Conservation (phyloP, 2,797 vertebrate genomes). For the Echeneis naucrates region DNA sequence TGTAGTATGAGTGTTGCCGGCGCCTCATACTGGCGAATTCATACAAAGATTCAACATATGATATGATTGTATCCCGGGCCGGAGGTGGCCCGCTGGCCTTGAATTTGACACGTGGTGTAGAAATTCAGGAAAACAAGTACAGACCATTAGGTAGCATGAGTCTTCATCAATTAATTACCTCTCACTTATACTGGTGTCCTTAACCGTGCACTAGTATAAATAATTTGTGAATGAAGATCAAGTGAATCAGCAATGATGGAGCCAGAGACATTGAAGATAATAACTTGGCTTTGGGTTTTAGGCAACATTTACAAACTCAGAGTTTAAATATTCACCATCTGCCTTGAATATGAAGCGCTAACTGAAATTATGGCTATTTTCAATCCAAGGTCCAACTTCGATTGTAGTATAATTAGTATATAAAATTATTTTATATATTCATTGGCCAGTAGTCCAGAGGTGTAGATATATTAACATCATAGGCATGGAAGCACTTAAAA, state of each 20-base stretch:
- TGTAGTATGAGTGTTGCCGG: no score
- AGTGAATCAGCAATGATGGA: no score
- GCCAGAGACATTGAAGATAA: not conserved
- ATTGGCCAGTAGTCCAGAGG: not conserved
- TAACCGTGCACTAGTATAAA: conserved; percentile 9
- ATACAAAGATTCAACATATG: no score
- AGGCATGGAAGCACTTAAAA: no score
- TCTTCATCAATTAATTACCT: conserved; percentile 7
- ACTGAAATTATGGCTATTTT: conserved; percentile 8
- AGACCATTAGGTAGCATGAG: not conserved
- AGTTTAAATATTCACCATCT: conserved; percentile 10
- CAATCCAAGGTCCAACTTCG: conserved; percentile 8
- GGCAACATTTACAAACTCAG: conserved; percentile 23
- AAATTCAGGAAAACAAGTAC: not conserved
- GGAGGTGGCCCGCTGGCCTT: no score
- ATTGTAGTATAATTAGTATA: conserved; percentile 2
- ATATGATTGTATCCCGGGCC: no score
- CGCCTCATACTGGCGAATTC: no score
- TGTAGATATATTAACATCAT: not conserved
- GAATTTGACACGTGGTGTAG: not conserved
- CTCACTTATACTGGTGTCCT: conserved; percentile 23
- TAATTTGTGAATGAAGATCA: not conserved
- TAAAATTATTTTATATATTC: not conserved
- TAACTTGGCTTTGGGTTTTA: conserved; percentile 4
- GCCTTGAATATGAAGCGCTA: conserved; percentile 9